Percentiles rank a stretch among this genome's conserved stretches.
Conservation (phyloP, 2,888 invertebrate genomes). For the Zeuzera pyrina region DNA sequence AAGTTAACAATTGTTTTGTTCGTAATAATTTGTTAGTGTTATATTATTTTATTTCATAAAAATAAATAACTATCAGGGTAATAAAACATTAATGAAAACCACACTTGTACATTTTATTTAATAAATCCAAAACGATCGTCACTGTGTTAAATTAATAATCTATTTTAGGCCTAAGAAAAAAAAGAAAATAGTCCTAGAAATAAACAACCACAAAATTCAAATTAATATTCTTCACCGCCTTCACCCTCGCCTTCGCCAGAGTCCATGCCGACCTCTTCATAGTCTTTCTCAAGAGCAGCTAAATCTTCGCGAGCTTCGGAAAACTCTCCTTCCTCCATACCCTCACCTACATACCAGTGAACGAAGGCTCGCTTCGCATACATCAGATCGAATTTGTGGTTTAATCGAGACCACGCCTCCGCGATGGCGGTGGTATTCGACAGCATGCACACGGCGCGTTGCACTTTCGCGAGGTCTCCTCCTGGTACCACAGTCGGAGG, state of each 20-base stretch:
- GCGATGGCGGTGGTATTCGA: slow-evolving; percentile 98
- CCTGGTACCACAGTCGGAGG: slow-evolving; percentile 91
- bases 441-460: slow-evolving; percentile 96
- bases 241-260: slow-evolving; percentile 86
- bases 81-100: too few species aligned
- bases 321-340: slow-evolving; percentile 90
- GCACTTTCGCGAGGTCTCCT: slow-evolving; percentile 92
- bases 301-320: slow-evolving; percentile 79
- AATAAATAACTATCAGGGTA: too few species aligned
- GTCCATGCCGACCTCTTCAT: slow-evolving; percentile 90
- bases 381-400: slow-evolving; percentile 97
- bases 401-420: slow-evolving; percentile 97
- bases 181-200: slow-evolving; percentile 30
- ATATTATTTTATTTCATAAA: too few species aligned
- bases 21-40: too few species aligned
- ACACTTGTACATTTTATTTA: too few species aligned
- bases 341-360: slow-evolving; percentile 93
- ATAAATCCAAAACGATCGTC: background rate
- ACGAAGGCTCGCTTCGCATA: slow-evolving; percentile 97
- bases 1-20: too few species aligned
- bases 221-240: slow-evolving; percentile 84
- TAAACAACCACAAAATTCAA: slow-evolving; percentile 23
- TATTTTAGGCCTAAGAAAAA: slow-evolving; percentile 26
- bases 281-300: slow-evolving; percentile 86
- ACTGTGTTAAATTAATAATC: slow-evolving; percentile 10